Evolutionary conservation across 2,888 invertebrate genomes (phyloP).

Genomic region (Anorthoa munda): DNA sequence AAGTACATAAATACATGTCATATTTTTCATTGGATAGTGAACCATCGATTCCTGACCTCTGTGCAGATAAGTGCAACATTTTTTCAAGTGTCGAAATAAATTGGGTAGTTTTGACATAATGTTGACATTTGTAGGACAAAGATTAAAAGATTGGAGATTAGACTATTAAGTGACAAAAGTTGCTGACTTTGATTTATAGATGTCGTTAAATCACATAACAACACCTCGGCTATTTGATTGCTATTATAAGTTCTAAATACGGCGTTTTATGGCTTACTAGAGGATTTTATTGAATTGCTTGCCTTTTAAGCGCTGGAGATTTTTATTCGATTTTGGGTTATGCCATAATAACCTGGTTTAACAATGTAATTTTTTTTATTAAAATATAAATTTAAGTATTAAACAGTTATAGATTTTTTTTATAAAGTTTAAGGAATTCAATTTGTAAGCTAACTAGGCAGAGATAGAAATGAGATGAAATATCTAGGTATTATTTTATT

Average conservation of each 20-base stretch:
- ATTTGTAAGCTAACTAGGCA: neutral
- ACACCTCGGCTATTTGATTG: constrained; percentile 25
- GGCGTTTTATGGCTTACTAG: constrained; percentile 28
- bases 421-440: neutral
- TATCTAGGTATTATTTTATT: neutral
- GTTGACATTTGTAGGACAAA: constrained; percentile 50
- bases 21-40: constrained; percentile 60
- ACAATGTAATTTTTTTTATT: neutral
- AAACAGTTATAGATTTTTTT: neutral
- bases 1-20: constrained; percentile 30
- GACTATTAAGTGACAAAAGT: constrained; percentile 49
- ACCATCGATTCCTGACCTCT: constrained; percentile 64
- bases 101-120: constrained; percentile 38
- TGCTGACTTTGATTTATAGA: constrained; percentile 49
- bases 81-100: constrained; percentile 23
- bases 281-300: constrained; percentile 34
- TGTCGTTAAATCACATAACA: constrained; percentile 39
- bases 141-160: constrained; percentile 53
- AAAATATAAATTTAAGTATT: neutral
- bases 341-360: constrained; percentile 7
- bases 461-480: neutral
- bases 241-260: constrained; percentile 29
- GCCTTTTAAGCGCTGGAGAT: neutral
- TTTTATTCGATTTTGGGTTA: neutral
- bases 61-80: neutral